These are phyloP conservation scores for Pycnomerus fuliginosus DNA, from an alignment of 2,888 invertebrate species.

Conservation along the genomic window DNA sequence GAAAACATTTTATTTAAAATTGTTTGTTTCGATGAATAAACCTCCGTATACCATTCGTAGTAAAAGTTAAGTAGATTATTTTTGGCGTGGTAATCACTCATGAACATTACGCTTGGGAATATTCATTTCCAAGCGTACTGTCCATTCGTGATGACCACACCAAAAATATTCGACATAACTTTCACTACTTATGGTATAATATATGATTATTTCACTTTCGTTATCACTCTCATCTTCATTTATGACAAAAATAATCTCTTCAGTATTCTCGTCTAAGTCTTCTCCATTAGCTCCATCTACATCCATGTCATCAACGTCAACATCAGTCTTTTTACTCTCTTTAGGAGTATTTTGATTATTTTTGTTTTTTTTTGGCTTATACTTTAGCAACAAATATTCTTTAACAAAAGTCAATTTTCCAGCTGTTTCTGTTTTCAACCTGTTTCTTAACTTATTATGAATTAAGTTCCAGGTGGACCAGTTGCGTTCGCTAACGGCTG, in stretches of 20 bases:
- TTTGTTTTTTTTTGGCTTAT: not conserved
- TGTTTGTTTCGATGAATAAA: too few species aligned
- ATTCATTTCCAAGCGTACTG: too few species aligned
- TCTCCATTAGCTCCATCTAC: not conserved
- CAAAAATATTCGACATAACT: not conserved
- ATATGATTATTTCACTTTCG: not conserved
- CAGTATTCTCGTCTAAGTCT: not conserved
- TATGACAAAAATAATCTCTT: not conserved
- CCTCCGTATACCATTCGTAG: too few species aligned
- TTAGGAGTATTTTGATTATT: not conserved
- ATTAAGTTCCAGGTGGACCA: not conserved
- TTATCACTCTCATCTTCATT: not conserved
- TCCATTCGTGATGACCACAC: too few species aligned
- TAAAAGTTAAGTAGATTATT: too few species aligned
- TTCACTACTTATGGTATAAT: not conserved
- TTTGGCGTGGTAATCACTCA: too few species aligned
- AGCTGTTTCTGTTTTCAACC: not conserved
- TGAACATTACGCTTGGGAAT: too few species aligned
- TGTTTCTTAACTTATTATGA: not conserved
- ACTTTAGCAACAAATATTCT: not conserved
- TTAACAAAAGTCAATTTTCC: not conserved
- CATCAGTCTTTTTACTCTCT: not conserved
- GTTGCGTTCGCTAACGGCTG: not conserved
- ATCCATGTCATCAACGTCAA: not conserved
- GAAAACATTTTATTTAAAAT: too few species aligned